Evolutionary conservation across 2,113 vertebrate species (phyloP), one percentile per base, ranked within the genome.

Genomic region (Sarotherodon lohbergeri): DNA sequence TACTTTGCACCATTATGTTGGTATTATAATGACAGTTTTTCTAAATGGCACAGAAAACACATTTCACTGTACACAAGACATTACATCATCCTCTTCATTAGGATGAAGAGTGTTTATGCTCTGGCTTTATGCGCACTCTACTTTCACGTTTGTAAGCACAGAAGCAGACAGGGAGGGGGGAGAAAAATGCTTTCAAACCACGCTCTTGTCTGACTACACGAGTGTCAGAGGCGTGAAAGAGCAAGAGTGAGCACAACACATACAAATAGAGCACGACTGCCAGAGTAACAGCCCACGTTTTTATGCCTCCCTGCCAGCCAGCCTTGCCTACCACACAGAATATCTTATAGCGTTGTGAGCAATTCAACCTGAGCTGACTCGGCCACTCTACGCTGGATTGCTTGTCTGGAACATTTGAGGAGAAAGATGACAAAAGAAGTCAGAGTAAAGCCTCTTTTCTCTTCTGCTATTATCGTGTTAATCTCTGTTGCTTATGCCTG

Each of bases 251-350:
- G 86, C 57, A 54, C 36, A 82, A 81, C 84, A 85, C 81, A 41
- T 55, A 87, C 80, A 92, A 90, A 93, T 76, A 83, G 54, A 90
- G 50, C 87, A 71, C 24, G 73, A 88, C 83, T 89, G 83, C 84
- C 73, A 16, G 19, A 85, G 81, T 50, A 82, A 73, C 86, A 55
- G 83, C 78, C 76, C 86, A 89, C 46, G 55, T 48, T 84, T 84
- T 56, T 52, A 82, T 79, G 61, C 83, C 79, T 54, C 68, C 82
- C 52, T 66, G 84, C 68, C 82, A 66, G 39, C 78, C 78, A 24
- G 54, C 29, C 39, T 32, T 41, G 54, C 43, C 68, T 59, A 63
- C 17, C 68, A 80, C 87, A 24, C n/a, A 78, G 29, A 57, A 52
- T 66, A 63, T 71, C 34, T 54, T 29, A 55, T 83, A 73, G 55